Evolutionary conservation across 2,888 invertebrate species (phyloP), one percentile per base, ranked within the genome.

Genomic region (Invenusta paracnida): DNA sequence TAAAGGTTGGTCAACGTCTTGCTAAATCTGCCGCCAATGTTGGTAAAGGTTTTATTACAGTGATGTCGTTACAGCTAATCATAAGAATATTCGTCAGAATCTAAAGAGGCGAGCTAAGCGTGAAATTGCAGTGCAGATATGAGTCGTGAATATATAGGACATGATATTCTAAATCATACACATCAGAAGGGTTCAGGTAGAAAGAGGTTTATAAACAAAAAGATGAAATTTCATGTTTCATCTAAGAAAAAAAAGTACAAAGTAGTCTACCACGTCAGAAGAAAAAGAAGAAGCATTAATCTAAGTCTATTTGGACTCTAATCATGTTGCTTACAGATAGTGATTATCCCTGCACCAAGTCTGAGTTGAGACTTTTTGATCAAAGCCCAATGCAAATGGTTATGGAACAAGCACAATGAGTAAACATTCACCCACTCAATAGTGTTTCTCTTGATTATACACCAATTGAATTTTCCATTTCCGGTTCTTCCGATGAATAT

Each of bases 401-500:
- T 73, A 73, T 73, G 73, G 73, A 73, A 25, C 73, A 23, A 23
- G 73, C 73, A 73, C 73, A 73, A 23, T 73, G 73, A 23, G 73
- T 73, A 2, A 23, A 5, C 27, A 73, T 73, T 73, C 73, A 73
- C 27, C 73, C 73, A 13, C 73, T 73, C 2, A 73, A 73, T 73
- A 73, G 73, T 23, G 73, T 73, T 25, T 73, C 73, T 23, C 73
- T 13, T 2, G 73, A 73, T 13, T 13, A 73, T 23, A 23, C 73
- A 2, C 73, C 73, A n/a, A 73, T 73, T 23, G 73, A 73, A 73
- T 73, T 73, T 73, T 73, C 27, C 73, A n/a, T 73, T 73, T 73
- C 73, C 25, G 73, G 73, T 73, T 73, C 73, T 73, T 73, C 73
- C 23, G 73, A 73, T 23, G 73, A 73, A 73, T 73, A 73, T 73